Conservation (phyloP, 2,113 vertebrate species). For the Pelvicachromis taeniatus region DNA sequence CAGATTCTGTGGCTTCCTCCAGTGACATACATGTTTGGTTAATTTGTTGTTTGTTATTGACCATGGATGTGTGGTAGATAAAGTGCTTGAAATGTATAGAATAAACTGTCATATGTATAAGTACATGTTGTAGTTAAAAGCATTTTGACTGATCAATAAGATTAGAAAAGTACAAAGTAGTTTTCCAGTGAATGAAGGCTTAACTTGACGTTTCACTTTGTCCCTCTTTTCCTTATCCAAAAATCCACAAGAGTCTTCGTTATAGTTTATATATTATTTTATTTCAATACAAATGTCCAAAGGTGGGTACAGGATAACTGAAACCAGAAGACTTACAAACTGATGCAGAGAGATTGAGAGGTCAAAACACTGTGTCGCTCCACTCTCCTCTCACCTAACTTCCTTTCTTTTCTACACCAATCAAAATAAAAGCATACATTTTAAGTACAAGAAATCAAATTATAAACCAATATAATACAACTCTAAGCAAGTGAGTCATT, state of each 20-base stretch:
- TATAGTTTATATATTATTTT: background rate
- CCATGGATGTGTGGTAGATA: background rate
- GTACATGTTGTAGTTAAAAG: background rate
- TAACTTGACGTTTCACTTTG: background rate
- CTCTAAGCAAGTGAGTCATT: background rate
- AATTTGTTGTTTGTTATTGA: background rate
- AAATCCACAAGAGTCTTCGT: accelerated
- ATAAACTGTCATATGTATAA: background rate
- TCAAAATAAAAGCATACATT: background rate
- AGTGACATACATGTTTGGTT: background rate
- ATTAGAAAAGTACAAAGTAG: background rate
- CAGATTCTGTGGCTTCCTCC: background rate
- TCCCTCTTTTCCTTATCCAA: background rate
- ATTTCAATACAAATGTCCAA: background rate
- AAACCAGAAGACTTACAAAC: background rate
- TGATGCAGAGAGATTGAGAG: background rate
- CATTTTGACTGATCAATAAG: background rate
- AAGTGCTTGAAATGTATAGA: background rate
- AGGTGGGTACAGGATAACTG: background rate
- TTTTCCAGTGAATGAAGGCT: background rate
- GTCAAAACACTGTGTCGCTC: background rate
- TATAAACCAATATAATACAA: background rate
- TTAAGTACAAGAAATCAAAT: background rate
- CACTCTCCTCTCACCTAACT: background rate
- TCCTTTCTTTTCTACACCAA: background rate